Conservation (phyloP, 2,113 vertebrate species). For the Cololabis saira region DNA sequence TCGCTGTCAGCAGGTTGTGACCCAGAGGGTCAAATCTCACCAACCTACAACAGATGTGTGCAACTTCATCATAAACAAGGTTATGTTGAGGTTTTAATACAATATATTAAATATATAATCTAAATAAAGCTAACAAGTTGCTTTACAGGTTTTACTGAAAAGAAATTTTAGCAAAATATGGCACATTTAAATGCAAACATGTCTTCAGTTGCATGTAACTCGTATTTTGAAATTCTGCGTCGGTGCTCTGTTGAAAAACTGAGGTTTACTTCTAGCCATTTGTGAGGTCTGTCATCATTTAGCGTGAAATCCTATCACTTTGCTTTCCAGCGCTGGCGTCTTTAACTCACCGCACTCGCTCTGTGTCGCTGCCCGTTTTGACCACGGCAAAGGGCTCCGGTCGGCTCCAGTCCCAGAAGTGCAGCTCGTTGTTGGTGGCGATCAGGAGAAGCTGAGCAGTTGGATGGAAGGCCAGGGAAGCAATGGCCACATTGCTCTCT, state of each 20-base stretch:
- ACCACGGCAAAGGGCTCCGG: slow-evolving; percentile 97
- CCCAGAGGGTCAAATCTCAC: slow-evolving; percentile 98
- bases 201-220: no score
- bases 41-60: slow-evolving; percentile 81
- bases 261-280: neutral
- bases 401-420: slow-evolving; percentile 99
- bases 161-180: neutral
- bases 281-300: neutral
- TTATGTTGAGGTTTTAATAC: neutral
- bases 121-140: neutral
- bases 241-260: no score
- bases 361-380: slow-evolving; percentile 96
- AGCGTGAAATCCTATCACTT: no score
- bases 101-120: neutral
- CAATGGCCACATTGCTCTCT: slow-evolving; percentile 98
- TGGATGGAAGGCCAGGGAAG: slow-evolving; percentile 96
- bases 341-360: slow-evolving; percentile 88
- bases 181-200: no score
- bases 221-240: no score
- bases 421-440: slow-evolving; percentile 97
- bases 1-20: slow-evolving; percentile 97
- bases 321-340: neutral
- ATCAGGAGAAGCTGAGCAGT: slow-evolving; percentile 98
- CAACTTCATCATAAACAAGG: neutral
- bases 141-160: no score